A percentile compares a stretch with the other conserved stretches of the same genome.
Conservation (phyloP, 2,113 vertebrate genomes). For the Chaenocephalus aceratus region DNA sequence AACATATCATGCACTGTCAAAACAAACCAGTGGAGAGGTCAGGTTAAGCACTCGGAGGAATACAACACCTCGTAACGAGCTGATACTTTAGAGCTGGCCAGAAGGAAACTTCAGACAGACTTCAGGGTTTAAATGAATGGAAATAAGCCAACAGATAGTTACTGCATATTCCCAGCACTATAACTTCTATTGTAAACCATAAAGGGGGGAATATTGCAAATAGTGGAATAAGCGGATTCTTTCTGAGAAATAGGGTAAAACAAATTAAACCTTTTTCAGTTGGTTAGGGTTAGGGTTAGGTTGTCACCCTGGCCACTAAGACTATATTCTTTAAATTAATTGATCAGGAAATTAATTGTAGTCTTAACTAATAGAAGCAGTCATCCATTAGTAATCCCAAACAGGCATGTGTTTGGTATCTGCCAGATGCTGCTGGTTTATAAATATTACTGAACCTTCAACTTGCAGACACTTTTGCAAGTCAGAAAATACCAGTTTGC, state of each 20-base stretch:
- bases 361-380: too few species aligned
- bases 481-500: slow-evolving; percentile 10
- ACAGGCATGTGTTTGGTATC: background rate
- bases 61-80: slow-evolving; percentile 8
- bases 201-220: background rate
- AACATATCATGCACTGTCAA: slow-evolving; percentile 56
- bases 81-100: background rate
- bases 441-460: background rate
- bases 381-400: too few species aligned
- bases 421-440: background rate
- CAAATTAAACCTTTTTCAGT: too few species aligned
- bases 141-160: background rate
- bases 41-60: slow-evolving; percentile 8
- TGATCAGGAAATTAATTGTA: too few species aligned
- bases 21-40: slow-evolving; percentile 52
- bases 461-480: rapidly evolving
- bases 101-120: background rate
- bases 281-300: too few species aligned
- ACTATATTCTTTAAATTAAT: too few species aligned
- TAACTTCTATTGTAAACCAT: too few species aligned
- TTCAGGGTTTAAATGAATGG: background rate
- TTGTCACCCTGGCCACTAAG: too few species aligned
- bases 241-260: too few species aligned
- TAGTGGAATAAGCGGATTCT: background rate
- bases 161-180: too few species aligned